Evolutionary conservation across 1,140 invertebrate genomes (phyloP).

Genomic region (Homalodisca vitripennis): DNA sequence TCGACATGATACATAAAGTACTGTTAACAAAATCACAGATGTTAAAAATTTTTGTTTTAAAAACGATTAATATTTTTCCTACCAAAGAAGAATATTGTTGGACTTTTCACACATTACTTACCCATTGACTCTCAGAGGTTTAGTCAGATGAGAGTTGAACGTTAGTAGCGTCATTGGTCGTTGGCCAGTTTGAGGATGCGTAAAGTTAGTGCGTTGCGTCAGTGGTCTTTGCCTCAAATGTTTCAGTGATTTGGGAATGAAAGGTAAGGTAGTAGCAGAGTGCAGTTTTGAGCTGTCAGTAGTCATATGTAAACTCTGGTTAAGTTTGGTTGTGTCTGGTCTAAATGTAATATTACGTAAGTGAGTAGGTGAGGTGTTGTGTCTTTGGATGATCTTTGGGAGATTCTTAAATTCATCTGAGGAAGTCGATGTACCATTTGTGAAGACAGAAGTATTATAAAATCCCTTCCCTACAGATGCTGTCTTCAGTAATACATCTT

Average conservation of each 20-base stretch:
- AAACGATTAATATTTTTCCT: too few species aligned
- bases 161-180: background rate
- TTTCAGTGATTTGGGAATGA: background rate
- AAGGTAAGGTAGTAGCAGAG: background rate
- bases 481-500: background rate
- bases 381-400: too few species aligned
- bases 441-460: background rate
- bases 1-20: too few species aligned
- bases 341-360: background rate
- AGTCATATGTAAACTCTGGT: background rate
- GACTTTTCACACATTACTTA: too few species aligned
- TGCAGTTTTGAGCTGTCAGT: background rate
- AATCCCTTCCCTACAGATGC: background rate
- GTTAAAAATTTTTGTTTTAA: too few species aligned
- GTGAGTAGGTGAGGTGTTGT: too few species aligned
- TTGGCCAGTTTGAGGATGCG: background rate
- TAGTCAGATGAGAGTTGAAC: background rate
- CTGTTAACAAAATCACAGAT: too few species aligned
- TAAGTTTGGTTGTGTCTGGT: constrained; percentile 4
- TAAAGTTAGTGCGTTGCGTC: background rate
- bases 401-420: too few species aligned
- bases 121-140: background rate
- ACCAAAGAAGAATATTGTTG: too few species aligned
- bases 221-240: constrained; percentile 10
- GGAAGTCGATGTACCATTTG: too few species aligned